These are phyloP conservation scores for Zhuqinia jingwanae DNA, from an alignment of 2,888 invertebrate genomes.

Conservation along the genomic window DNA sequence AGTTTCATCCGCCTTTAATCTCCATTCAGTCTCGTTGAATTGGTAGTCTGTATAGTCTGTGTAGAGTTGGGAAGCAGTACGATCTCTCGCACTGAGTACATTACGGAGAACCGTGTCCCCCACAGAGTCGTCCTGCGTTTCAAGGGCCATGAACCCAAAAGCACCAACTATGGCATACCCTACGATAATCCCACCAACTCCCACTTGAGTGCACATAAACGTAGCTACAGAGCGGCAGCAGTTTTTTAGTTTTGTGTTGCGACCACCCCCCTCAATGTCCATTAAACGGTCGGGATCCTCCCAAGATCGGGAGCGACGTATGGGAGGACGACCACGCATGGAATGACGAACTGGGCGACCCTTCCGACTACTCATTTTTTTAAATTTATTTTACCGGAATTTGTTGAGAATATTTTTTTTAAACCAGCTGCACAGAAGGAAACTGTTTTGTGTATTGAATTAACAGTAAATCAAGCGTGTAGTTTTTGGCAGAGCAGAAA, in stretches of 20 bases:
- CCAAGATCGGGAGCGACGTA: conserved; percentile 74
- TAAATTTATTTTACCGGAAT: no score
- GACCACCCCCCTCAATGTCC: conserved; percentile 79
- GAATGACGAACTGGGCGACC: conserved; percentile 73
- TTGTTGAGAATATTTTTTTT: neutral
- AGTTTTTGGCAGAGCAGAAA: no score
- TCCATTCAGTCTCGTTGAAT: conserved; percentile 86
- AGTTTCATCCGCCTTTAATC: conserved; percentile 84
- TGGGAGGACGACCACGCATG: conserved; percentile 65
- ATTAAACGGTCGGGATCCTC: conserved; percentile 71
- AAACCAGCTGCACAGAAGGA: no score
- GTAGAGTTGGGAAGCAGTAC: conserved; percentile 85
- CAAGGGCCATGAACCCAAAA: conserved; percentile 89
- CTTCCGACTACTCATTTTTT: conserved; percentile 75
- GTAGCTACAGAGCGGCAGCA: conserved; percentile 92
- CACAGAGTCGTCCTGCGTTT: conserved; percentile 84
- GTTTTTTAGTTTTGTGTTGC: conserved; percentile 89
- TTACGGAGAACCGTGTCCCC: conserved; percentile 77
- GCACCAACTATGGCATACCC: conserved; percentile 94
- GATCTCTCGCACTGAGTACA: conserved; percentile 72
- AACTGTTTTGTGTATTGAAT: no score
- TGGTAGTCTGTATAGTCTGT: conserved; percentile 85
- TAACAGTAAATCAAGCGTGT: no score
- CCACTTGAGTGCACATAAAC: conserved; percentile 94
- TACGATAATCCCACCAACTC: conserved; percentile 93